phyloP scores from a whole-genome alignment of 2,888 invertebrate species.

The Mesoligia furuncula region DNA sequence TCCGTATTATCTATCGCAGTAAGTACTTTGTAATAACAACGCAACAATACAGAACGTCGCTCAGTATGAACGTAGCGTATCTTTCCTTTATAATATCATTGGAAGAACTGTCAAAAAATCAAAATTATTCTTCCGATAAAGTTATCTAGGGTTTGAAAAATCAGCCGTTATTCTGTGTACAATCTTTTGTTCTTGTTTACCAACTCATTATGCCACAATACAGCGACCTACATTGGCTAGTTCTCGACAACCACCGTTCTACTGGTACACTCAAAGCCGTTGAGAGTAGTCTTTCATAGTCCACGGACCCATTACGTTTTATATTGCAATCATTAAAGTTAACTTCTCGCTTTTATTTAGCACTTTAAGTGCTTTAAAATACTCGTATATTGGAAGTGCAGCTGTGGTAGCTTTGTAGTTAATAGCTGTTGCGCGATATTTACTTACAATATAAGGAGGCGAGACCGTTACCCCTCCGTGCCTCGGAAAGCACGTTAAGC shows the following conservation, averaged over 20 bases:
- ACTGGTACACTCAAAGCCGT: slow-evolving; percentile 10
- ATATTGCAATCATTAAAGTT: slow-evolving; percentile 36
- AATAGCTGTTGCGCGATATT: not conserved
- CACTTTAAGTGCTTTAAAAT: slow-evolving; percentile 23
- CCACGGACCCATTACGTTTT: slow-evolving; percentile 28
- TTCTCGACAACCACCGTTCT: not conserved
- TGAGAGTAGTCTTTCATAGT: slow-evolving; percentile 18
- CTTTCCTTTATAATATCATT: too few relatives aligned
- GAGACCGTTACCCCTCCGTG: too few relatives aligned
- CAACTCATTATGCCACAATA: slow-evolving; percentile 6
- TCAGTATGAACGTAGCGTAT: too few relatives aligned
- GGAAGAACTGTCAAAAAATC: too few relatives aligned
- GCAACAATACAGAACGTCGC: too few relatives aligned
- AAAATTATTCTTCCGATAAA: too few relatives aligned
- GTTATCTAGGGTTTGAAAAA: too few relatives aligned
- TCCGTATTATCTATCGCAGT: too few relatives aligned
- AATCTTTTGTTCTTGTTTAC: slow-evolving; percentile 23
- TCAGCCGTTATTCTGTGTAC: not conserved
- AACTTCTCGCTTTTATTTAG: slow-evolving; percentile 44
- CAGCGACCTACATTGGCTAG: slow-evolving; percentile 34
- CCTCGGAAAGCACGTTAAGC: too few relatives aligned
- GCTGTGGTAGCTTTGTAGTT: not conserved
- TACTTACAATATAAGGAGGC: not conserved
- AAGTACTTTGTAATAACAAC: too few relatives aligned
- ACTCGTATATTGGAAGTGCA: slow-evolving; percentile 1